Base-by-base conservation (phyloP, 2,797 vertebrate genomes). In the Astyanax mexicanus region DNA sequence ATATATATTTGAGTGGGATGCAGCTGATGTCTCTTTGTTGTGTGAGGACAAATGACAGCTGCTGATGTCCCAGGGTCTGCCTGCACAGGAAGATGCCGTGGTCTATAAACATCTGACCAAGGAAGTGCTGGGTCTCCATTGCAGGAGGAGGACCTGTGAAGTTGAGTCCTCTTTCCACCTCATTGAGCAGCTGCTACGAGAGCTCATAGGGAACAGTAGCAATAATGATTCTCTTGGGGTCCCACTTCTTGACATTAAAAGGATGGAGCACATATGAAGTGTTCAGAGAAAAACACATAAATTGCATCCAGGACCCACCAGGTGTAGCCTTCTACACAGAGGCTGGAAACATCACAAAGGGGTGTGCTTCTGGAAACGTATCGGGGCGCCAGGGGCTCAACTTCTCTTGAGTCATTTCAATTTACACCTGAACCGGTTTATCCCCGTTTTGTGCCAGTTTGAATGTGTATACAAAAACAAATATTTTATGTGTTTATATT, bases 211-310 rank as follows among this genome's bases (percentile, higher is more conserved):
- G 8, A 27, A 0, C 21, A 44, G 15, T 1, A 73, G 72, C 4
- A 77, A 45, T 11, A 70, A 84, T n/a, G n/a, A n/a, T 49, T 75
- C 81, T n/a, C 70, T 79, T 19, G 78, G 78, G 9, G 78, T 69
- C 54, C 58, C 64, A 8, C 45, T 78, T 3, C 11, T 80, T 12
- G 75, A 80, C 12, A 3, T 9, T 15, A 72, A 74, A 42, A 65
- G 60, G 38, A 74, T 76, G 52, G 19, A 62, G 42, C 65, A 80
- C 45, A 76, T 62, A 51, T 80, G 75, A n/a, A n/a, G 75, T 21
- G 64, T 80, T 15, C 80, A 81, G 68, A 79, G n/a, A 32, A 35
- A 66, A n/a, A n/a, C n/a, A 47, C 1, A 7, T 78, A 1, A 66
- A 51, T 32, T 83, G 81, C 62, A 80, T 83, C 3, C 74, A 80